Evolutionary conservation across 2,888 invertebrate genomes (phyloP).

Genomic region (Timandra comae): DNA sequence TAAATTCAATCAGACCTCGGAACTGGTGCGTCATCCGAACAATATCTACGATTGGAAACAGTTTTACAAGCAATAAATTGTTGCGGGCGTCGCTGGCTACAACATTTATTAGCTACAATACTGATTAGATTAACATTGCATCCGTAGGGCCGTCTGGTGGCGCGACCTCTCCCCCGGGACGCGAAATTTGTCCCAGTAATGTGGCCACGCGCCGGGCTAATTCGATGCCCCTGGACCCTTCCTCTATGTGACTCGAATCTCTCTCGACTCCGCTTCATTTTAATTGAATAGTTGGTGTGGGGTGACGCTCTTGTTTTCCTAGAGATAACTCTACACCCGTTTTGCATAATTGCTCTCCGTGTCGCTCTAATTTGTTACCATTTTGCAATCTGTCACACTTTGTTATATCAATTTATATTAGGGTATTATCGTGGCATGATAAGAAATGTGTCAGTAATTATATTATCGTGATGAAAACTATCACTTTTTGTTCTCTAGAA

Average conservation of each 20-base stretch:
- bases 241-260: constrained; percentile 70
- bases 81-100: constrained; percentile 62
- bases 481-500: too few species aligned
- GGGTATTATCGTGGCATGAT: constrained; percentile 26
- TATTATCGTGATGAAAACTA: too few species aligned
- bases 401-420: too few species aligned
- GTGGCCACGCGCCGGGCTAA: constrained; percentile 74
- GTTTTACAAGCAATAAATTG: constrained; percentile 76
- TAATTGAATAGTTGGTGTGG: constrained; percentile 73
- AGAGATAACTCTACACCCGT: constrained; percentile 68
- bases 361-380: constrained; percentile 65
- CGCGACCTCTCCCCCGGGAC: constrained; percentile 49
- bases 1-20: constrained; percentile 67
- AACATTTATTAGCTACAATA: constrained; percentile 76
- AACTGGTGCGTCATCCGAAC: constrained; percentile 54
- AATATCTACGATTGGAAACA: constrained; percentile 73
- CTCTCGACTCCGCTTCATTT: constrained; percentile 63
- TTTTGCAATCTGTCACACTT: constrained; percentile 68
- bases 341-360: constrained; percentile 69
- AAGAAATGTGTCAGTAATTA: too few species aligned
- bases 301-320: constrained; percentile 63
- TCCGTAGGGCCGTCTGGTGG: constrained; percentile 36
- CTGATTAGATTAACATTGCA: constrained; percentile 75
- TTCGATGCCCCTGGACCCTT: constrained; percentile 63
- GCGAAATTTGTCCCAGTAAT: constrained; percentile 71